Conservation (phyloP, 2,888 invertebrate species). For the Drosophila falleni region DNA sequence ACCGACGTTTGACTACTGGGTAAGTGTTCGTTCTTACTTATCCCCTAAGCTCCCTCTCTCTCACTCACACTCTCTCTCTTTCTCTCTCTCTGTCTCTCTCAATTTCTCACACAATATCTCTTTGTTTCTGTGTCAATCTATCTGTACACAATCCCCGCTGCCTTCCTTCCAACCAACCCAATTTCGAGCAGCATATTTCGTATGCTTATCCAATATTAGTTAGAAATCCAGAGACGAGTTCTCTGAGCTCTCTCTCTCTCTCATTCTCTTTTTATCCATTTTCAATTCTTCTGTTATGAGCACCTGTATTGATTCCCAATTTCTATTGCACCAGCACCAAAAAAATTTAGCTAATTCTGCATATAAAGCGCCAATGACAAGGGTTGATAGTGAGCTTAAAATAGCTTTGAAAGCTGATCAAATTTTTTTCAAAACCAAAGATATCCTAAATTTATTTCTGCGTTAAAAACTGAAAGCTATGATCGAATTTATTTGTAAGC, state of each 20-base stretch:
- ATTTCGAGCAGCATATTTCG: conserved; percentile 6
- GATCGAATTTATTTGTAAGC: background rate
- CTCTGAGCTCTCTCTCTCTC: background rate
- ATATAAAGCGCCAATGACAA: conserved; percentile 15
- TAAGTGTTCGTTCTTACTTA: conserved; percentile 85
- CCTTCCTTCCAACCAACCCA: conserved; percentile 8
- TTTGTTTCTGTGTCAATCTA: conserved; percentile 21
- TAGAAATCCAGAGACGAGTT: background rate
- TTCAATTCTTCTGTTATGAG: conserved; percentile 21
- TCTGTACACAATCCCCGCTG: conserved; percentile 13
- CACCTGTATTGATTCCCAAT: conserved; percentile 42
- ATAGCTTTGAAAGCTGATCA: background rate
- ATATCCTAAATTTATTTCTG: no score
- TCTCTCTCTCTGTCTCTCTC: conserved; percentile 10
- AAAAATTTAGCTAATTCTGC: conserved; percentile 15
- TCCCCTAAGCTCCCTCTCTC: conserved; percentile 3
- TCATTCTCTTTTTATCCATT: conserved; percentile 5
- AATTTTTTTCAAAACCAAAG: background rate
- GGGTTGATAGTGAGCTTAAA: conserved; percentile 20
- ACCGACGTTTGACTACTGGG: conserved; percentile 98
- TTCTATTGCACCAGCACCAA: conserved; percentile 42
- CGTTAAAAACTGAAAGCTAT: background rate
- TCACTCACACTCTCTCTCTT: background rate
- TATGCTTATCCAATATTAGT: conserved; percentile 1
- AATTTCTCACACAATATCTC: no score